Conservation (phyloP, 1,140 invertebrate species). For the Lysiphlebus fabarum region DNA sequence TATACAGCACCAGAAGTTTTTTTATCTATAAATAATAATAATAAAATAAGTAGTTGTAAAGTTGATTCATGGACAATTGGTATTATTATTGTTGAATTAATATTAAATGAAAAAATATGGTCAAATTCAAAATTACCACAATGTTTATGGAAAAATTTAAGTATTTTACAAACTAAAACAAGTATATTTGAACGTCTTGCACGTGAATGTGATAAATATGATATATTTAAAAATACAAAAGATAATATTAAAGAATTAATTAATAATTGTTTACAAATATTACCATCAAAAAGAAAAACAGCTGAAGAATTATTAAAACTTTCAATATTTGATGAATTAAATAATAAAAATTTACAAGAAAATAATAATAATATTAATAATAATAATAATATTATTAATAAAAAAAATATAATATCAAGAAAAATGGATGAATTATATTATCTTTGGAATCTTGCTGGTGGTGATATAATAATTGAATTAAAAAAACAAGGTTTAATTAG, state of each 20-base stretch:
- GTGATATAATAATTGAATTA: slow-evolving; percentile 85
- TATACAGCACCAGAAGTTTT: slow-evolving; percentile 87
- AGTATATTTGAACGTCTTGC: slow-evolving; percentile 72
- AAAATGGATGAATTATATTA: slow-evolving; percentile 83
- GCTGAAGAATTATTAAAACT: slow-evolving; percentile 60
- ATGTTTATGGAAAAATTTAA: slow-evolving; percentile 71
- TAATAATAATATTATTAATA: neutral
- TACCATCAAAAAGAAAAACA: slow-evolving; percentile 62
- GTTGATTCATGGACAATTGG: slow-evolving; percentile 90
- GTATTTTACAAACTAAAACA: slow-evolving; percentile 61
- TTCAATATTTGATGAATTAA: slow-evolving; percentile 51
- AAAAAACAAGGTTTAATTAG: slow-evolving; percentile 88
- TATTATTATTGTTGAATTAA: slow-evolving; percentile 78
- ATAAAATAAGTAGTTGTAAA: slow-evolving; percentile 60
- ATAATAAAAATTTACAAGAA: slow-evolving; percentile 38
- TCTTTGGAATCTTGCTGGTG: slow-evolving; percentile 92
- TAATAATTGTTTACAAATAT: slow-evolving; percentile 67
- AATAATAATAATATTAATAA: slow-evolving; percentile 34
- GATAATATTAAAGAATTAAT: slow-evolving; percentile 63
- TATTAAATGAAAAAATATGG: slow-evolving; percentile 68
- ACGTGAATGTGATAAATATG: slow-evolving; percentile 69
- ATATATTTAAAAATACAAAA: slow-evolving; percentile 63
- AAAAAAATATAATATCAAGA: slow-evolving; percentile 59
- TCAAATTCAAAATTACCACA: slow-evolving; percentile 68
- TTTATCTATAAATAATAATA: slow-evolving; percentile 48